A percentile compares a stretch with the other conserved stretches of the same genome.
phyloP scores from a whole-genome alignment of 2,113 vertebrate genomes.

The Esox niger region DNA sequence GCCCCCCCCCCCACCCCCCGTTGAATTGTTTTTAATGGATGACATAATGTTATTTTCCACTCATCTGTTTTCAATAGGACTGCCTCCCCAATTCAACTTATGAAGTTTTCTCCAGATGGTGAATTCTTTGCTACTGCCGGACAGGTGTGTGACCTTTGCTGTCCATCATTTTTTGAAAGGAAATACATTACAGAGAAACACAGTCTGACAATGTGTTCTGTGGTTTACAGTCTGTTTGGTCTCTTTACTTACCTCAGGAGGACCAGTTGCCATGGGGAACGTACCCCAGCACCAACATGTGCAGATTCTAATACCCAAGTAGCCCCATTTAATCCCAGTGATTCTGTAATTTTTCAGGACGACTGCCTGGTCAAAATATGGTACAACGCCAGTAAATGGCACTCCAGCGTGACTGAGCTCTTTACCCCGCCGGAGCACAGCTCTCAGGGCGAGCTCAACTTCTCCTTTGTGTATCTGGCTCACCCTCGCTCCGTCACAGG shows the following conservation, averaged over 20 bases:
- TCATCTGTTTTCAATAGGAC: slow-evolving; percentile 75
- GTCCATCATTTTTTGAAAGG: background rate
- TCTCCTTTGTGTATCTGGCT: slow-evolving; percentile 94
- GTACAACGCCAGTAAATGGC: slow-evolving; percentile 91
- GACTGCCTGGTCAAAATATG: slow-evolving; percentile 96
- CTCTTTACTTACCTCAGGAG: no score
- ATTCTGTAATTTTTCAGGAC: slow-evolving; percentile 72
- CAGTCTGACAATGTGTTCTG: no score
- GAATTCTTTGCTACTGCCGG: slow-evolving; percentile 97
- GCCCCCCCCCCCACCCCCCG: no score
- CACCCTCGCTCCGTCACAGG: slow-evolving; percentile 93
- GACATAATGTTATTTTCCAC: background rate
- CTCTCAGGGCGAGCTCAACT: slow-evolving; percentile 78
- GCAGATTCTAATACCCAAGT: background rate
- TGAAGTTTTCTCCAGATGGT: slow-evolving; percentile 95
- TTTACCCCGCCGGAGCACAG: slow-evolving; percentile 73
- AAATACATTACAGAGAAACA: background rate
- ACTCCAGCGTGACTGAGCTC: slow-evolving; percentile 74
- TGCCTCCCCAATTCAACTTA: slow-evolving; percentile 85
- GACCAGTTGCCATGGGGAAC: no score
- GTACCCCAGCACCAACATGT: no score
- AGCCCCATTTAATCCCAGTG: background rate
- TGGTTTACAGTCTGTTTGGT: no score
- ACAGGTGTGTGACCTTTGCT: slow-evolving; percentile 71
- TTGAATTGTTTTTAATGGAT: background rate